Conservation (phyloP, 2,888 invertebrate genomes). For the Orchesellides sinensis region DNA sequence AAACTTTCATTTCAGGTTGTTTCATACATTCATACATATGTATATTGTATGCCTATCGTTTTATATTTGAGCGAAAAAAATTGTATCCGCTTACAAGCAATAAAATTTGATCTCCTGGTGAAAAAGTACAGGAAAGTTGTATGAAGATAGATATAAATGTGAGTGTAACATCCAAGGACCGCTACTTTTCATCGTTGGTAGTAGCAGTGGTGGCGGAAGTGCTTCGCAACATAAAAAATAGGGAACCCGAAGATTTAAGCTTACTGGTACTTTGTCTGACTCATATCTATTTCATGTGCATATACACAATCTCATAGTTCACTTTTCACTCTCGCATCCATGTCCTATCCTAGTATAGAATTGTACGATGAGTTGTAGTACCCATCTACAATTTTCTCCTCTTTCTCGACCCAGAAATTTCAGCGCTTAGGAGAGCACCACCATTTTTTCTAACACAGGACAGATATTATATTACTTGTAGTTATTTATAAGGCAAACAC, state of each 20-base stretch:
- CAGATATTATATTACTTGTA: too few relatives aligned
- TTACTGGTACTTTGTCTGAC: neutral
- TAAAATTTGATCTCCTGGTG: constrained; percentile 58
- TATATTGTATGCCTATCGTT: neutral
- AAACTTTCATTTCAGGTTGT: too few relatives aligned
- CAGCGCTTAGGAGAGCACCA: constrained; percentile 6
- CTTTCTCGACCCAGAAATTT: constrained; percentile 39
- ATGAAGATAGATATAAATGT: constrained; percentile 35
- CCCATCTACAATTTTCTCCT: neutral
- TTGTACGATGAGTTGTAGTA: neutral
- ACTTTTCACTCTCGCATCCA: neutral
- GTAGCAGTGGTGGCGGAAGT: neutral
- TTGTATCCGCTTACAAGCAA: constrained; percentile 55
- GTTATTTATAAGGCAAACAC: too few relatives aligned
- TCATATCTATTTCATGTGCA: neutral
- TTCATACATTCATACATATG: too few relatives aligned
- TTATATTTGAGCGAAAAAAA: constrained; percentile 10
- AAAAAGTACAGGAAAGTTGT: constrained; percentile 16
- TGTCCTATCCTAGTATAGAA: too few relatives aligned
- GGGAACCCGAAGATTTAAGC: too few relatives aligned
- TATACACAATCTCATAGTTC: neutral
- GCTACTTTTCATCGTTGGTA: constrained; percentile 46
- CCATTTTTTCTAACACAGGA: too few relatives aligned
- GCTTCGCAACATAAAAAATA: neutral
- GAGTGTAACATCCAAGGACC: constrained; percentile 23